Conservation (phyloP, 2,113 vertebrate genomes). For the Garra rufa region DNA sequence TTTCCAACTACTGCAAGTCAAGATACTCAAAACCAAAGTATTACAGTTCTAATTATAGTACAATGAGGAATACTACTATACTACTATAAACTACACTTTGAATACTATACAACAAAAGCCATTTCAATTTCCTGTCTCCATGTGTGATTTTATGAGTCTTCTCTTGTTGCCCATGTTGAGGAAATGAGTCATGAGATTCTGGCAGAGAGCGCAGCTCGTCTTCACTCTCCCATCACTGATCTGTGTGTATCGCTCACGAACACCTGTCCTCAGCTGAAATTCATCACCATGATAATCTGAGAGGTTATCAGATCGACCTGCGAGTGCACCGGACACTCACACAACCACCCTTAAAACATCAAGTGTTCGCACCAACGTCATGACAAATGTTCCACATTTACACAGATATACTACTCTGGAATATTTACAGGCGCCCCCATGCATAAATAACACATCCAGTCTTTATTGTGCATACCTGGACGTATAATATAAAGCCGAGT, state of each 20-base stretch:
- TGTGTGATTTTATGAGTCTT: neutral
- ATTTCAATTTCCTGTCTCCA: neutral
- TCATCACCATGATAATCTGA: slow-evolving; percentile 20
- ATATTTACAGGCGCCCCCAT: neutral
- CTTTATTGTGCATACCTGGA: neutral
- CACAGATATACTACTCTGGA: neutral
- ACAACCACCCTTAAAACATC: neutral
- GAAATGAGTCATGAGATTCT: neutral
- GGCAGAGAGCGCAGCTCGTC: neutral
- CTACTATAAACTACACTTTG: neutral
- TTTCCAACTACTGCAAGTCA: neutral
- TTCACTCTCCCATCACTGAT: neutral
- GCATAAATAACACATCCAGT: neutral
- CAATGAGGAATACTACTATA: neutral
- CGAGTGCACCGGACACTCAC: neutral
- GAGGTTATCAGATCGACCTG: slow-evolving; percentile 1
- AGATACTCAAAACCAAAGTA: neutral
- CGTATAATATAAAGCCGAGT: neutral
- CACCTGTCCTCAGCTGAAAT: slow-evolving; percentile 32
- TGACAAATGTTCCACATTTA: slow-evolving; percentile 14
- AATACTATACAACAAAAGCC: neutral
- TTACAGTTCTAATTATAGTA: neutral
- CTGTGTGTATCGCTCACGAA: neutral
- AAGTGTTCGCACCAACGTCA: neutral
- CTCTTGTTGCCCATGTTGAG: neutral